These are phyloP conservation scores for Colaptes auratus DNA, from an alignment of 2,113 vertebrate genomes.

Conservation along the genomic window DNA sequence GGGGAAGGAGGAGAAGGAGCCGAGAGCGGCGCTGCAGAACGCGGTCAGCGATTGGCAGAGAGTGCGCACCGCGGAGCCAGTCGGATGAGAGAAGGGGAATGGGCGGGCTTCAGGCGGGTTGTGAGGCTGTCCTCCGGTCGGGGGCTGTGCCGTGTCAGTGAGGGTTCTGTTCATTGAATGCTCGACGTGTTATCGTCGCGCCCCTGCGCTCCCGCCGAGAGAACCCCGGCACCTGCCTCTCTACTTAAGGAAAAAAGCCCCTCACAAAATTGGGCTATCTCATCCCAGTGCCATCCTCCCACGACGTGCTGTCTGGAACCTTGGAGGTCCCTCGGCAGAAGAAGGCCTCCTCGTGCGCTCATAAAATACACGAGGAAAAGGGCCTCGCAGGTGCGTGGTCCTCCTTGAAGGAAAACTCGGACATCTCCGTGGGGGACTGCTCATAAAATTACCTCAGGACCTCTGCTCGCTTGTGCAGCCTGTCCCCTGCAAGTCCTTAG, in stretches of 20 bases:
- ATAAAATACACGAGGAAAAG: accelerated
- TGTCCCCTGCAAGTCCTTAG: accelerated
- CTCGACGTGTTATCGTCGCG: no score
- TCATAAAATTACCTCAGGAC: background rate
- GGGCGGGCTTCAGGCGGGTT: background rate
- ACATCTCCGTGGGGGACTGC: accelerated
- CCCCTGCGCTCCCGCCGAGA: no score
- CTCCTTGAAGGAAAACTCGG: no score
- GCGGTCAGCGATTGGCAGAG: background rate
- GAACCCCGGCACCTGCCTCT: accelerated
- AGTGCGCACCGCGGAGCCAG: background rate
- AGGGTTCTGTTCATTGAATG: no score
- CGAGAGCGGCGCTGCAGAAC: accelerated
- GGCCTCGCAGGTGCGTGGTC: background rate
- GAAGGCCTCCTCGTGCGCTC: accelerated
- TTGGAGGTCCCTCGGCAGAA: no score
- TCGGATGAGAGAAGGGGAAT: background rate
- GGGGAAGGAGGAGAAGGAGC: background rate
- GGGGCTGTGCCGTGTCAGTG: accelerated
- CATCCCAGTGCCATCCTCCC: background rate
- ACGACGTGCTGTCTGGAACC: accelerated
- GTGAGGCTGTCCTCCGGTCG: accelerated
- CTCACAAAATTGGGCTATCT: accelerated
- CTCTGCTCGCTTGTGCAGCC: background rate
- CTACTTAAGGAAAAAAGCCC: no score